These are phyloP conservation scores for Heterohyrax brucei DNA, from an alignment of 2,797 vertebrate genomes.

Conservation along the genomic window DNA sequence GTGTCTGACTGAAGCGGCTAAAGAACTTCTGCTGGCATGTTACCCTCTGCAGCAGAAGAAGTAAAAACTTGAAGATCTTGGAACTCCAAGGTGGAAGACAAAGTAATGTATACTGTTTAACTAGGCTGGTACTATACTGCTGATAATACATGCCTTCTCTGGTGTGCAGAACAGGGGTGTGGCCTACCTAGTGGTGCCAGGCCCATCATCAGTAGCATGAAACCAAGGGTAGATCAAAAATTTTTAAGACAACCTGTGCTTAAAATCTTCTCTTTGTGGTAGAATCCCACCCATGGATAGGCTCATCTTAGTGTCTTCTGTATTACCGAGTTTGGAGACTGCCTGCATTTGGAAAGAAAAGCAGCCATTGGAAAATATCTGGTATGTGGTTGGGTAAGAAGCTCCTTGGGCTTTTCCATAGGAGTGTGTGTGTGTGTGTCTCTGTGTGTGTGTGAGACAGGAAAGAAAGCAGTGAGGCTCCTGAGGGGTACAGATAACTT, in stretches of 20 bases:
- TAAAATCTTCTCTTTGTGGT: not conserved
- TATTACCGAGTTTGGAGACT: slow-evolving; percentile 35
- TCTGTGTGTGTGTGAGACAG: not conserved
- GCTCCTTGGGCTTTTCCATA: slow-evolving; percentile 1
- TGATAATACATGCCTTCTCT: not conserved
- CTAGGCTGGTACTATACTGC: not conserved
- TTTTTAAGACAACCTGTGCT: slow-evolving; percentile 37
- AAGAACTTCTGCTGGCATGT: slow-evolving; percentile 46
- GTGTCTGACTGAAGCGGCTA: not conserved
- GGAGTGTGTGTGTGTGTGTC: not conserved
- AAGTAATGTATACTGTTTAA: not conserved
- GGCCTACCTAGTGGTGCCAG: not conserved
- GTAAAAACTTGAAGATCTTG: slow-evolving; percentile 30
- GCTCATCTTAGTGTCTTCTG: not conserved
- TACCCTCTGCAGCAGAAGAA: slow-evolving; percentile 44
- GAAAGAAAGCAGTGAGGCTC: not conserved
- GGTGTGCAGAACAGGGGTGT: not conserved
- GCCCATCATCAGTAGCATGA: not conserved
- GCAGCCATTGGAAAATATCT: slow-evolving; percentile 52
- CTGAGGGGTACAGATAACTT: not conserved
- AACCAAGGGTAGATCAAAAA: not conserved
- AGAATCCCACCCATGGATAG: not conserved
- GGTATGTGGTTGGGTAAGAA: slow-evolving; percentile 9
- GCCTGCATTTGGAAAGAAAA: slow-evolving; percentile 1
- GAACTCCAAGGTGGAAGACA: not conserved